Conservation (phyloP, 2,888 invertebrate genomes). For the Salticus scenicus region DNA sequence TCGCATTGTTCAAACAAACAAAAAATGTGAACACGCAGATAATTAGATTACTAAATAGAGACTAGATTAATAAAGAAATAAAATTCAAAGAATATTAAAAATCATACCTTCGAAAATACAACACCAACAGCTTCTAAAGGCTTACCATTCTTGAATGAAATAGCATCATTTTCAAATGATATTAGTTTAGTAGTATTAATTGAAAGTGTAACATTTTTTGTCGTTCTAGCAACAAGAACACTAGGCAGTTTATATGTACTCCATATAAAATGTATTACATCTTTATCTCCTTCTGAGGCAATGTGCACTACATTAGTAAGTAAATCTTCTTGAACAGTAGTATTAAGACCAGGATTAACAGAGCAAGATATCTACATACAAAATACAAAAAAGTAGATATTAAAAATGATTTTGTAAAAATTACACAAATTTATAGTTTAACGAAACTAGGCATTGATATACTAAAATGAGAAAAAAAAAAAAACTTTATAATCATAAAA, state of each 20-base stretch:
- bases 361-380: conserved; percentile 40
- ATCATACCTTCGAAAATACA: conserved; percentile 34
- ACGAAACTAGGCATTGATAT: no score
- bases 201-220: conserved; percentile 27
- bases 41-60: background rate
- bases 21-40: no score
- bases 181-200: conserved; percentile 30
- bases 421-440: no score
- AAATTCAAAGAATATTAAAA: background rate
- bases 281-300: conserved; percentile 26
- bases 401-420: no score
- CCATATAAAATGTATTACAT: conserved; percentile 58
- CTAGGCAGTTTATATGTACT: conserved; percentile 47
- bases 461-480: no score
- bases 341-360: background rate
- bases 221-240: conserved; percentile 44
- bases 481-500: no score
- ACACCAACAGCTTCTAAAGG: conserved; percentile 37
- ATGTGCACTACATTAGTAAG: conserved; percentile 37
- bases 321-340: background rate
- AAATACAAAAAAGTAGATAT: no score
- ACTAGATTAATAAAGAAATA: background rate
- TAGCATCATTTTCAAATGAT: conserved; percentile 33
- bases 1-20: no score
- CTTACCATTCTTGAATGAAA: conserved; percentile 20